A percentile compares a stretch with the other conserved stretches of the same genome.
phyloP scores from a whole-genome alignment of 2,888 invertebrate genomes.

The Drosophila fungiperda region DNA sequence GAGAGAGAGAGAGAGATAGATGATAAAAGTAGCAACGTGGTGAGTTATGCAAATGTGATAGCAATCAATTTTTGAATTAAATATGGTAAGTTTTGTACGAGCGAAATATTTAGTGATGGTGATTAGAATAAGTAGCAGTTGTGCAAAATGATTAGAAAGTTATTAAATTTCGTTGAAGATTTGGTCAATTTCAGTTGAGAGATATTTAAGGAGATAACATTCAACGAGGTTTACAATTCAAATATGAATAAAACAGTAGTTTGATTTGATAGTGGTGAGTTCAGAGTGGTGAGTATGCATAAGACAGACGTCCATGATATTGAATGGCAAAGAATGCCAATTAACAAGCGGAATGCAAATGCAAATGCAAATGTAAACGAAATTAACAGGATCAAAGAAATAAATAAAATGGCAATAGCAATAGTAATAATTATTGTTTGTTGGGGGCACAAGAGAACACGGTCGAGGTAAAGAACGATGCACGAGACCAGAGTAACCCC shows the following conservation, averaged over 20 bases:
- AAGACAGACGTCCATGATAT: slow-evolving; percentile 38
- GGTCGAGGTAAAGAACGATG: slow-evolving; percentile 2
- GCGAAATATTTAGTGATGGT: background rate
- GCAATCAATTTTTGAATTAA: background rate
- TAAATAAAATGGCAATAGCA: background rate
- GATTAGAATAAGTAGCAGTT: background rate
- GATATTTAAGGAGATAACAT: slow-evolving; percentile 1
- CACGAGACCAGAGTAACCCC: slow-evolving; percentile 20
- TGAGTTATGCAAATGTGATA: slow-evolving; percentile 19
- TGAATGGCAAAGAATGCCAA: slow-evolving; percentile 25
- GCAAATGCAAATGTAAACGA: background rate
- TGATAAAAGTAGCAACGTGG: slow-evolving; percentile 36
- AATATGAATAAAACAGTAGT: background rate
- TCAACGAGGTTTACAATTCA: background rate
- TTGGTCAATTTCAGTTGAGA: background rate
- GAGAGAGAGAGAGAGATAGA: background rate
- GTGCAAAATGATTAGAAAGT: slow-evolving; percentile 1
- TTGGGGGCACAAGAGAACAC: slow-evolving; percentile 19
- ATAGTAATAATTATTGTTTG: slow-evolving; percentile 1
- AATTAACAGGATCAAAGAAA: background rate
- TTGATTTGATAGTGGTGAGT: background rate
- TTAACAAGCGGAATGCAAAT: slow-evolving; percentile 13
- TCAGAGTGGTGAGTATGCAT: slow-evolving; percentile 10
- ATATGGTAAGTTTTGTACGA: background rate
- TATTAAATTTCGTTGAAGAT: background rate